These are phyloP conservation scores for Thaleichthys pacificus DNA, from an alignment of 2,797 vertebrate genomes.

Conservation along the genomic window DNA sequence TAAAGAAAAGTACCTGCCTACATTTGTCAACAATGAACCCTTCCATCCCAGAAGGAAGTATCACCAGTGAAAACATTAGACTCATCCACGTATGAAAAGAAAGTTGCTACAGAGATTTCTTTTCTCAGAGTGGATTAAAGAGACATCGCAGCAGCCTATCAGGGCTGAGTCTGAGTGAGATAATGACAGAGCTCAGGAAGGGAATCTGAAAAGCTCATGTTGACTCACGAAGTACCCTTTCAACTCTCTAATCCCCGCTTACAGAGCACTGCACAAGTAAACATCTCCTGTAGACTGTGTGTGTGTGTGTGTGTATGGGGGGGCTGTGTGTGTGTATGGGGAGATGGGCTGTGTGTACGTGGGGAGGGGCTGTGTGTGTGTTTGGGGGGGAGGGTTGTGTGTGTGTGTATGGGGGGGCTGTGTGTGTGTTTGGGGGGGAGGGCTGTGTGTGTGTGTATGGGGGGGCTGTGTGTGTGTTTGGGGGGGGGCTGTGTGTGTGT, in stretches of 20 bases:
- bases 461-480: too few species aligned
- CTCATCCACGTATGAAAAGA: slow-evolving; percentile 24
- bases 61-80: slow-evolving; percentile 38
- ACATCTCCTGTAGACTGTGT: slow-evolving; percentile 65
- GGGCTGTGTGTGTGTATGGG: slow-evolving; percentile 21
- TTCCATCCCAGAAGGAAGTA: slow-evolving; percentile 23
- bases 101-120: slow-evolving; percentile 34
- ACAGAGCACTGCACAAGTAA: slow-evolving; percentile 73
- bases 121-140: slow-evolving; percentile 40
- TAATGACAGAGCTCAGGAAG: slow-evolving; percentile 70
- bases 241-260: slow-evolving; percentile 72
- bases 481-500: too few species aligned
- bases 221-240: slow-evolving; percentile 76
- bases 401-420: too few species aligned
- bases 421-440: too few species aligned
- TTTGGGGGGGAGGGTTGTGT: too few species aligned
- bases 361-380: too few species aligned
- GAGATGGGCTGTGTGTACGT: too few species aligned
- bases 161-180: slow-evolving; percentile 45
- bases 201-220: slow-evolving; percentile 72
- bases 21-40: slow-evolving; percentile 35
- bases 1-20: slow-evolving; percentile 15
- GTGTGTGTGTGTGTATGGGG: slow-evolving; percentile 46
- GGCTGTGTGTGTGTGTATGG: too few species aligned
- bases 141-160: slow-evolving; percentile 42